These are phyloP conservation scores for Hystrix cristata DNA, from an alignment of 2,113 vertebrate species.

Conservation along the genomic window DNA sequence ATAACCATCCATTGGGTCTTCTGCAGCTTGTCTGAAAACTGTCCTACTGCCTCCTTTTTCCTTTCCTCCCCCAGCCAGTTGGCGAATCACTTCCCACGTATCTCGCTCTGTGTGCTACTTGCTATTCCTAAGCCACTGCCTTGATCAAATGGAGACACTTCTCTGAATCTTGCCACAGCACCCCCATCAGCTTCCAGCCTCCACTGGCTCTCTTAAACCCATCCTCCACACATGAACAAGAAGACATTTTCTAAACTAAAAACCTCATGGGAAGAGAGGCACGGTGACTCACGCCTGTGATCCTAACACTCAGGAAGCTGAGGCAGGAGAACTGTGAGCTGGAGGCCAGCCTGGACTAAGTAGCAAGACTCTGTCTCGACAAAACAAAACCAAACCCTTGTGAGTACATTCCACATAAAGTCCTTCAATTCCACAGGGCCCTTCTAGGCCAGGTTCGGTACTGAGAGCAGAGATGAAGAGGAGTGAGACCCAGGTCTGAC, in stretches of 20 bases:
- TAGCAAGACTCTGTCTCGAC: neutral
- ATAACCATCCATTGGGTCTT: accelerated
- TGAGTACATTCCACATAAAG: neutral
- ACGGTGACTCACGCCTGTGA: neutral
- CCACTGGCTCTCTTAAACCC: neutral
- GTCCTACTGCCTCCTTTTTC: neutral
- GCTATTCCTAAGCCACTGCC: neutral
- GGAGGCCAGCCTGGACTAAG: neutral
- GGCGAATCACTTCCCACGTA: neutral
- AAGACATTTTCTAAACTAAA: neutral
- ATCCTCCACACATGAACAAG: neutral
- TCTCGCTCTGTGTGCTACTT: neutral
- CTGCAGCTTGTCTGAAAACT: neutral
- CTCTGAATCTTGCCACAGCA: neutral
- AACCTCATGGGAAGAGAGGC: neutral
- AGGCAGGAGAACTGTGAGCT: neutral
- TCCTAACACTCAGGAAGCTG: neutral
- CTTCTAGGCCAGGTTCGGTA: neutral
- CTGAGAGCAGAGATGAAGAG: neutral
- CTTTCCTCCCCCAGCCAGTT: neutral
- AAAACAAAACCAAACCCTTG: neutral
- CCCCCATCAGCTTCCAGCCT: neutral
- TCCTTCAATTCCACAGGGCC: neutral
- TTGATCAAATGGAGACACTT: neutral
- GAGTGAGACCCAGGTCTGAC: neutral